Base-by-base conservation (phyloP, 2,888 invertebrate species). In the Muschampia plurimacula region DNA sequence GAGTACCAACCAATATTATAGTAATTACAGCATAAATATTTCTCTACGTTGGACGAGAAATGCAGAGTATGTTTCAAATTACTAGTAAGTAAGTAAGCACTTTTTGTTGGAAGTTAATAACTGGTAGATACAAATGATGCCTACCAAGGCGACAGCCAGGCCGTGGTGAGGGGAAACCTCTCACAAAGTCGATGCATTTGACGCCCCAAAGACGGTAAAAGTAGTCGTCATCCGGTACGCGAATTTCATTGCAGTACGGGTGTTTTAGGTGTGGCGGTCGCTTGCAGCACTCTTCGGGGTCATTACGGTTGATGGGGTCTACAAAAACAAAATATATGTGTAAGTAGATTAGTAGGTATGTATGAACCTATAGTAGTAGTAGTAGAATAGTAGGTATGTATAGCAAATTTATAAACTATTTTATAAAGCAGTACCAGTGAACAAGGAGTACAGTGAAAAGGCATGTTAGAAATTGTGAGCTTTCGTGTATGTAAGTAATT, bases 231-330 rank as follows among this genome's bases (percentile, higher is more conserved):
- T 97, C 97, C 0, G 98, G 98, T 66, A 98, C 96, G 72, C 95
- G 94, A 81, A 98, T 98, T 92, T 98, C 98, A 89, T 98, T 97
- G 86, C 98, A 98, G 87, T 98, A 98, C 0, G 98, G 98, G 91
- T 98, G 98, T 86, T 97, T 98, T 69, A 97, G 94, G 81, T 98
- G 97, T 13, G 96, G 95, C 0, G 97, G 97, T 32, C 97, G 96
- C 83, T 97, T 95, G 90, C 98, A 98, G 87, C 98, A 98, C 87
- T 98, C 98, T 87, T 98, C 98, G 2, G 98, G 98, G 88, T 98
- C 98, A 89, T 98, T 98, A 78, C 97, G 96, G 90, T 97, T 97
- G 79, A 96, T 90, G 3, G 98, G 96, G 92, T 98, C 98, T 98
- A 86, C 15, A 0, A 13, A 59, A 32, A 9, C 2, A 59, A 32